phyloP scores from a whole-genome alignment of 1,140 invertebrate genomes.

The Cyrtorhinus lividipennis region DNA sequence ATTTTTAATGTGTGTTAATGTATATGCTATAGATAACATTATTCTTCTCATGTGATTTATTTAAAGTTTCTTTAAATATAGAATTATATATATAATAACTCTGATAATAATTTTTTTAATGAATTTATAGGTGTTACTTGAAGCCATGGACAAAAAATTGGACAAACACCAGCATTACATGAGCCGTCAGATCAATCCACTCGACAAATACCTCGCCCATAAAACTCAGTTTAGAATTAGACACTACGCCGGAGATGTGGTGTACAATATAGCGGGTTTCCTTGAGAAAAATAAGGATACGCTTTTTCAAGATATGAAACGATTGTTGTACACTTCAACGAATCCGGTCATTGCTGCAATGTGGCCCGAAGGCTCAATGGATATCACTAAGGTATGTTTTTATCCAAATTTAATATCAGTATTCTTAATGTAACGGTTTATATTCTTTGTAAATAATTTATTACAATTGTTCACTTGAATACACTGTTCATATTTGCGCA shows the following conservation, averaged over 20 bases:
- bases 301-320: constrained; percentile 89
- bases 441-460: too few relatives aligned
- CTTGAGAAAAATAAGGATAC: constrained; percentile 94
- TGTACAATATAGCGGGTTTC: constrained; percentile 77
- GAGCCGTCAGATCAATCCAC: constrained; percentile 66
- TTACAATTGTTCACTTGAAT: too few relatives aligned
- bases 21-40: too few relatives aligned
- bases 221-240: constrained; percentile 70
- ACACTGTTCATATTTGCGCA: too few relatives aligned
- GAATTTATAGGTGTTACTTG: constrained; percentile 53
- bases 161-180: constrained; percentile 74
- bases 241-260: constrained; percentile 94
- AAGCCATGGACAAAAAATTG: constrained; percentile 86
- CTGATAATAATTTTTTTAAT: too few relatives aligned
- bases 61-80: too few relatives aligned
- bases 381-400: constrained; percentile 60
- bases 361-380: constrained; percentile 89
- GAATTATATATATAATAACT: too few relatives aligned
- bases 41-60: too few relatives aligned
- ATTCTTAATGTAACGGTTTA: too few relatives aligned
- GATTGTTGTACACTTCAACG: constrained; percentile 67
- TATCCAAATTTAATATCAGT: background rate
- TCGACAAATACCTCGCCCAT: constrained; percentile 65
- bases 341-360: constrained; percentile 64
- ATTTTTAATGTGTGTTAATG: too few relatives aligned